phyloP scores from a whole-genome alignment of 2,888 invertebrate species.

The Cataglyphis rosenhaueri region DNA sequence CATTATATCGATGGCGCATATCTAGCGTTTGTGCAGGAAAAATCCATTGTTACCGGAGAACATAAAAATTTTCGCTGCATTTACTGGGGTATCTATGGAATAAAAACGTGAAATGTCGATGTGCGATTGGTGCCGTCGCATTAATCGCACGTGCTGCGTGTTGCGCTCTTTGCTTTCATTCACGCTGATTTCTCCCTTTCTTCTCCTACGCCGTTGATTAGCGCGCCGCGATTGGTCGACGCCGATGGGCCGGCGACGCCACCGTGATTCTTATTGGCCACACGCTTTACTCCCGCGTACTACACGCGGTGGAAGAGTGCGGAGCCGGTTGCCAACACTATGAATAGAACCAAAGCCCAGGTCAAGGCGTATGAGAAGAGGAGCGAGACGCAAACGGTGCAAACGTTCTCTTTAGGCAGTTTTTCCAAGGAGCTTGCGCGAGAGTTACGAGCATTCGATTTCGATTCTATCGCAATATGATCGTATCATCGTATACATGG shows the following conservation, averaged over 20 bases:
- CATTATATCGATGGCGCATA: background rate
- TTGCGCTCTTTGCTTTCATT: conserved; percentile 65
- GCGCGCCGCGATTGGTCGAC: conserved; percentile 62
- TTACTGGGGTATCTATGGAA: background rate
- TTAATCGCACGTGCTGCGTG: conserved; percentile 77
- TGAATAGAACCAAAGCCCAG: conserved; percentile 61
- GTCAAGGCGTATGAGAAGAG: conserved; percentile 62
- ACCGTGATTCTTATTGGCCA: conserved; percentile 13
- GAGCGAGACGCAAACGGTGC: background rate
- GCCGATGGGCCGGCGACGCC: conserved; percentile 6
- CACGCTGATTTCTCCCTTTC: conserved; percentile 70
- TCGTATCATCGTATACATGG: conserved; percentile 60
- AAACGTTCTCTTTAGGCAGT: conserved; percentile 66
- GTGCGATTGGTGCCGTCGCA: conserved; percentile 67
- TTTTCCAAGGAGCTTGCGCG: conserved; percentile 74
- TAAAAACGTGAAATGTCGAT: conserved; percentile 64
- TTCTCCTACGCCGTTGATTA: conserved; percentile 60
- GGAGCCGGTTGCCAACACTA: conserved; percentile 44
- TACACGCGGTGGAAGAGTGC: conserved; percentile 48
- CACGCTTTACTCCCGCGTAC: conserved; percentile 29
- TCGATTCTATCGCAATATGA: conserved; percentile 59
- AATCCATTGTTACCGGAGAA: background rate
- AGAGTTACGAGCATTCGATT: conserved; percentile 23
- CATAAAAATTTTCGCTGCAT: background rate
- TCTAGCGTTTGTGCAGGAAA: background rate